These are phyloP conservation scores for Eumeta japonica DNA, from an alignment of 1,140 invertebrate species.

Conservation along the genomic window DNA sequence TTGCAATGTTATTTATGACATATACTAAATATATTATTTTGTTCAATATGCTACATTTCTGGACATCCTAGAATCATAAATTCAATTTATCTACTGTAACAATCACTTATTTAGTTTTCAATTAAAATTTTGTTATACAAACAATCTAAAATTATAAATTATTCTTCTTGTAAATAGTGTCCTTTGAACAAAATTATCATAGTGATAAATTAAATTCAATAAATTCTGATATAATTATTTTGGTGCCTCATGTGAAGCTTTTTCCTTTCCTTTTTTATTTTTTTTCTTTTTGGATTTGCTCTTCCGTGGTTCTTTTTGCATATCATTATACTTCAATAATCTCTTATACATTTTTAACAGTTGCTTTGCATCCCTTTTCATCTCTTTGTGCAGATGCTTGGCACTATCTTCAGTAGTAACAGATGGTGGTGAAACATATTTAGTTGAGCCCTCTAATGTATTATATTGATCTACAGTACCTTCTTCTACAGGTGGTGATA, in stretches of 20 bases:
- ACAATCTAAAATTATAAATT: background rate
- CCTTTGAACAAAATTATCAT: background rate
- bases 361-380: conserved; percentile 51
- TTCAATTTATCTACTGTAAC: too few species aligned
- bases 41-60: too few species aligned
- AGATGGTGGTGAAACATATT: conserved; percentile 37
- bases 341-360: conserved; percentile 54
- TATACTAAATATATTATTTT: too few species aligned
- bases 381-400: conserved; percentile 27
- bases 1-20: too few species aligned
- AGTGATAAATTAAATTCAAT: background rate
- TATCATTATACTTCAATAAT: conserved; percentile 48
- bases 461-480: conserved; percentile 50
- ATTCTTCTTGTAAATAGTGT: background rate
- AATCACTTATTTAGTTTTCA: too few species aligned
- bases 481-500: conserved; percentile 23
- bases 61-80: too few species aligned
- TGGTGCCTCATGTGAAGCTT: conserved; percentile 3
- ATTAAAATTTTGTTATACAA: too few species aligned
- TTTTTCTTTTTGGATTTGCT: conserved; percentile 34
- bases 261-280: conserved; percentile 28
- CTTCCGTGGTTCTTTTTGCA: conserved; percentile 35
- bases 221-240: background rate
- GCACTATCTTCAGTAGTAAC: conserved; percentile 4
- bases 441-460: conserved; percentile 42